Conservation (phyloP, 2,888 invertebrate species). For the Brachynemurus nebulosus region DNA sequence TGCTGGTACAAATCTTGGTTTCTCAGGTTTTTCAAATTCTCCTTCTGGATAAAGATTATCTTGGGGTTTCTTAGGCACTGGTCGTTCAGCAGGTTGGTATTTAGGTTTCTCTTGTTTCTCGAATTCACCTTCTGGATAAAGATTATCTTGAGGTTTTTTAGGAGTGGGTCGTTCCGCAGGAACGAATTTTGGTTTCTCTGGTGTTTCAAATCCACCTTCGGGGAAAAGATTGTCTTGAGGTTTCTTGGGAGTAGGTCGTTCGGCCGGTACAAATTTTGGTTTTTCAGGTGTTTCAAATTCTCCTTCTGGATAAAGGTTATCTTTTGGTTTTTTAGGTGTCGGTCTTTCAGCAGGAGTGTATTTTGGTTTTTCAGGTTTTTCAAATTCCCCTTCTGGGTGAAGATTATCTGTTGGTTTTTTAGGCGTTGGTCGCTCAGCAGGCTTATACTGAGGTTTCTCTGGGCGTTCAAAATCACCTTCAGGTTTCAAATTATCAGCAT, state of each 20-base stretch:
- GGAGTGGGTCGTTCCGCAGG: conserved; percentile 40
- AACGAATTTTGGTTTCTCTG: conserved; percentile 32
- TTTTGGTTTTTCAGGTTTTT: conserved; percentile 31
- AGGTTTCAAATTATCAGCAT: conserved; percentile 33
- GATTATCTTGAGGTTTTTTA: conserved; percentile 29
- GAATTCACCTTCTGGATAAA: conserved; percentile 45
- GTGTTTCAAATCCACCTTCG: conserved; percentile 34
- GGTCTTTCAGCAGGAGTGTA: conserved; percentile 37
- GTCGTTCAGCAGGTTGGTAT: conserved; percentile 42
- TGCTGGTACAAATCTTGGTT: conserved; percentile 24
- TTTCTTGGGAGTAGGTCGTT: conserved; percentile 24
- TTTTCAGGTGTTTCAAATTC: conserved; percentile 36
- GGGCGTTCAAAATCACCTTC: conserved; percentile 32
- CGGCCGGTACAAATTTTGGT: conserved; percentile 24
- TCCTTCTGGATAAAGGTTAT: conserved; percentile 39
- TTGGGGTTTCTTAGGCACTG: conserved; percentile 35
- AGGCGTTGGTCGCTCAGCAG: conserved; percentile 35
- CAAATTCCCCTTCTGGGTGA: conserved; percentile 32
- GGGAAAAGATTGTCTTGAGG: conserved; percentile 35
- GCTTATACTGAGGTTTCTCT: conserved; percentile 31
- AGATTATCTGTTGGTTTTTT: conserved; percentile 34
- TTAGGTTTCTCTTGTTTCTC: conserved; percentile 26
- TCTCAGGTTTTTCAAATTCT: conserved; percentile 29
- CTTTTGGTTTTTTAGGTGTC: conserved; percentile 34
- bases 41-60: conserved; percentile 33